Conservation (phyloP, 35 echinoderm and acorn worm genomes). For the Ophiothrix spiculata region DNA sequence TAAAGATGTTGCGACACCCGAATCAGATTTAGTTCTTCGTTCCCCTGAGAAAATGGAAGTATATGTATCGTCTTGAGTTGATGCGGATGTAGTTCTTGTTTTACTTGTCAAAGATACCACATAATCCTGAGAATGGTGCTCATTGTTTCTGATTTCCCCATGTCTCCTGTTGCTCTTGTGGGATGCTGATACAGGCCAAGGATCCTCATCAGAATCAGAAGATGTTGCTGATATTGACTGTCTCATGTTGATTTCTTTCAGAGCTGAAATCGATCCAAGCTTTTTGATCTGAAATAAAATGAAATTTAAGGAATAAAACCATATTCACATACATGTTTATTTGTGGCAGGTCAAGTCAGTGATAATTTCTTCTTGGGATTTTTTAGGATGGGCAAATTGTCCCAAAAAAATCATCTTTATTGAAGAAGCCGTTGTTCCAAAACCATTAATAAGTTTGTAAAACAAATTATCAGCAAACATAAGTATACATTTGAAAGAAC, state of each 20-base stretch:
- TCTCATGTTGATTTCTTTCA: not conserved
- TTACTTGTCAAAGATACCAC: not conserved
- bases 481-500: too few species aligned
- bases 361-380: too few species aligned
- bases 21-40: not conserved
- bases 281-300: not conserved
- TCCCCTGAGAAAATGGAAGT: not conserved
- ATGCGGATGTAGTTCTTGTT: not conserved
- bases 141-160: not conserved
- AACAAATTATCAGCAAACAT: too few species aligned
- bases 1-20: not conserved
- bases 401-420: too few species aligned
- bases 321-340: not conserved
- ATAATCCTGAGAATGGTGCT: not conserved
- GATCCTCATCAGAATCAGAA: not conserved
- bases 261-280: not conserved
- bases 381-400: too few species aligned
- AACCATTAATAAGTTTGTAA: too few species aligned
- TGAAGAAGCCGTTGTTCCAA: too few species aligned
- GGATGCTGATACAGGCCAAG: not conserved
- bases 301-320: not conserved
- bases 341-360: too few species aligned
- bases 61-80: not conserved
- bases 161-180: not conserved
- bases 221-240: not conserved